Percentiles rank a stretch among this genome's conserved stretches.
Evolutionary conservation across 1,140 invertebrate species (phyloP).

Genomic region (Triops longicaudatus): DNA sequence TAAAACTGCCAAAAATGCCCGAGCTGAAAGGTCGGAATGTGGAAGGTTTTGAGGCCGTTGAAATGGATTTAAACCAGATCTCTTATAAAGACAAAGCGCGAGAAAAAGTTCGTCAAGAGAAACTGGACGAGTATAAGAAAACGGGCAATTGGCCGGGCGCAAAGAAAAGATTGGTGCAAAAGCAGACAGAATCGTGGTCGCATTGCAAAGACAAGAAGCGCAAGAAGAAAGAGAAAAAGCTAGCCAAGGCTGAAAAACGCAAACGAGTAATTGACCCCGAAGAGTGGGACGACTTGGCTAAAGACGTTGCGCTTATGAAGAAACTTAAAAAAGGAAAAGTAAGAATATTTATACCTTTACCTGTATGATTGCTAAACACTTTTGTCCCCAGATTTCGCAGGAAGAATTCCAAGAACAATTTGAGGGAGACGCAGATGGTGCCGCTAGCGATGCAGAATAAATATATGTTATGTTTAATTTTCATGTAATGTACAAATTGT

Average conservation of each 20-base stretch:
- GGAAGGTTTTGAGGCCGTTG: conserved; percentile 54
- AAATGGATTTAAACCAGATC: conserved; percentile 66
- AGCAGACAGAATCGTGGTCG: conserved; percentile 49
- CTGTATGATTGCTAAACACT: conserved; percentile 1
- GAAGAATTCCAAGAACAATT: conserved; percentile 39
- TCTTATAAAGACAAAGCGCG: conserved; percentile 71
- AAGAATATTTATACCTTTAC: conserved; percentile 18
- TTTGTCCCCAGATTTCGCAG: conserved; percentile 38
- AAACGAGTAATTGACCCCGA: conserved; percentile 49
- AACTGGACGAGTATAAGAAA: conserved; percentile 58
- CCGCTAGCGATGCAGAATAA: not conserved
- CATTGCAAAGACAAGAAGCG: conserved; percentile 42
- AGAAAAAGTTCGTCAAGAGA: conserved; percentile 62
- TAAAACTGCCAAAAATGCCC: conserved; percentile 89
- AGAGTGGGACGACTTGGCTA: conserved; percentile 72
- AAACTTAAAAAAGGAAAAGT: conserved; percentile 79
- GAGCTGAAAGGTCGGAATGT: conserved; percentile 68
- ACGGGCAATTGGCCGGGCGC: conserved; percentile 68
- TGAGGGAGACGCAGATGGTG: not conserved
- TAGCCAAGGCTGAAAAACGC: conserved; percentile 41
- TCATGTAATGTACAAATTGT: not conserved
- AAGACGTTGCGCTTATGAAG: conserved; percentile 74
- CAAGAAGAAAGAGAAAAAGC: conserved; percentile 39
- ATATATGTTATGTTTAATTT: not conserved
- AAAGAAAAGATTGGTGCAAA: conserved; percentile 46